Percentiles rank a stretch among this genome's conserved stretches.
Conservation (phyloP, 2,113 vertebrate genomes). For the Hiodon alosoides region DNA sequence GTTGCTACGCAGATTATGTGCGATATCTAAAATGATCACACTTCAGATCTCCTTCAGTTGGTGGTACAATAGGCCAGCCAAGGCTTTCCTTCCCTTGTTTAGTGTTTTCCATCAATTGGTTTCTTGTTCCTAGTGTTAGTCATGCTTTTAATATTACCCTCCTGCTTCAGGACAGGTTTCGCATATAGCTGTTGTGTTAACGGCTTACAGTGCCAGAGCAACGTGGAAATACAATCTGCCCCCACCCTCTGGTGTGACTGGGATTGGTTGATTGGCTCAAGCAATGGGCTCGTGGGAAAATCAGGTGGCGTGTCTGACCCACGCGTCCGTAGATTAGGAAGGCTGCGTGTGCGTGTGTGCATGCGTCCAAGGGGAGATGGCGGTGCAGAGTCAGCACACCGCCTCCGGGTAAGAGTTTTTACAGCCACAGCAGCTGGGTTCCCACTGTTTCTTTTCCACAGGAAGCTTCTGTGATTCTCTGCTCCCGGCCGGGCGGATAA, state of each 20-base stretch:
- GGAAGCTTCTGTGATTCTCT: constrained; percentile 2
- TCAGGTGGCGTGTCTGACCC: not conserved
- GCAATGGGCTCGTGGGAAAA: not conserved
- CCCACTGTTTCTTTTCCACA: not conserved
- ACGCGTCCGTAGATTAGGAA: too few species aligned
- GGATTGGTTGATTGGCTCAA: not conserved
- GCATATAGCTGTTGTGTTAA: not conserved
- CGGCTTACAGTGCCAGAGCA: not conserved
- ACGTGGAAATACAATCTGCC: too few species aligned
- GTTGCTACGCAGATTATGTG: too few species aligned
- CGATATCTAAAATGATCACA: too few species aligned
- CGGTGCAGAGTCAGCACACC: constrained; percentile 11
- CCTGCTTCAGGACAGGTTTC: not conserved
- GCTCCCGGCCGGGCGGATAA: not conserved
- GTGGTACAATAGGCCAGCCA: too few species aligned
- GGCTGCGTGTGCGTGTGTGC: too few species aligned
- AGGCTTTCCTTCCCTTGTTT: too few species aligned
- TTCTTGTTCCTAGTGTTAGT: too few species aligned
- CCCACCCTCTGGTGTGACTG: too few species aligned
- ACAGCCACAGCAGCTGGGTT: not conserved
- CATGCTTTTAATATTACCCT: too few species aligned
- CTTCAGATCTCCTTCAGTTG: too few species aligned
- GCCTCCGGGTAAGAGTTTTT: not conserved
- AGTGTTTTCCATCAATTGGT: too few species aligned
- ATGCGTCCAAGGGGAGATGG: not conserved